Conservation (phyloP, 2,113 vertebrate species). For the Lucifuga dentata region DNA sequence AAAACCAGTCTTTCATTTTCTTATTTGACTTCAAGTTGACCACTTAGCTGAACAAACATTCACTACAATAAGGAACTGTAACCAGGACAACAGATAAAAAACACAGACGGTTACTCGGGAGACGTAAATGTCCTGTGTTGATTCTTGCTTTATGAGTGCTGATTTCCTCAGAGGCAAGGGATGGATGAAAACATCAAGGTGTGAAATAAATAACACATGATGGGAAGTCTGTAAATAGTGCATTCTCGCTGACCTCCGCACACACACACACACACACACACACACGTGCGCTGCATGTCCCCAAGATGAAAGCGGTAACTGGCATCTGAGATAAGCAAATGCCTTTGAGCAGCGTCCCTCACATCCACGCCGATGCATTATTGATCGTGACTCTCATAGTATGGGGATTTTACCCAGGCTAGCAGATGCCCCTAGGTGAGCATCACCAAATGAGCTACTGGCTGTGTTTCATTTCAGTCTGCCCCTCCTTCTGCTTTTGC, state of each 20-base stretch:
- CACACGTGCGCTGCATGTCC: slow-evolving; percentile 52
- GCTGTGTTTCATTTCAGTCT: slow-evolving; percentile 50
- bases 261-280: slow-evolving; percentile 45
- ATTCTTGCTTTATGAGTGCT: slow-evolving; percentile 61
- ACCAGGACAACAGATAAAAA: slow-evolving; percentile 35
- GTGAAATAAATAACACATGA: slow-evolving; percentile 74
- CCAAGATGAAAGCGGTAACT: slow-evolving; percentile 80
- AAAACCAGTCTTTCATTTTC: slow-evolving; percentile 7
- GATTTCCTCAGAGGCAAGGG: slow-evolving; percentile 67
- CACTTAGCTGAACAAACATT: slow-evolving; percentile 14
- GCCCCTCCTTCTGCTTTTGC: slow-evolving; percentile 9
- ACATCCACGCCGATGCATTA: slow-evolving; percentile 82
- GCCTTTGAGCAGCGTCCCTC: slow-evolving; percentile 79
- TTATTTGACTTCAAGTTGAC: slow-evolving; percentile 21
- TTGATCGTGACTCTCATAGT: slow-evolving; percentile 80
- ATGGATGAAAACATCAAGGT: slow-evolving; percentile 80
- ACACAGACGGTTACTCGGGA: slow-evolving; percentile 42
- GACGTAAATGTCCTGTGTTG: slow-evolving; percentile 62
- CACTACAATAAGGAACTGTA: slow-evolving; percentile 34
- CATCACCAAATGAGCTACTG: slow-evolving; percentile 61
- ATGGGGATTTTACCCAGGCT: slow-evolving; percentile 65
- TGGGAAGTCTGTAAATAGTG: slow-evolving; percentile 77
- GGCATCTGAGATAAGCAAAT: slow-evolving; percentile 82
- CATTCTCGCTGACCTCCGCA: slow-evolving; percentile 59
- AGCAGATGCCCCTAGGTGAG: slow-evolving; percentile 62